Base-by-base conservation (phyloP, 2,797 vertebrate genomes). In the Chrosomus eos region DNA sequence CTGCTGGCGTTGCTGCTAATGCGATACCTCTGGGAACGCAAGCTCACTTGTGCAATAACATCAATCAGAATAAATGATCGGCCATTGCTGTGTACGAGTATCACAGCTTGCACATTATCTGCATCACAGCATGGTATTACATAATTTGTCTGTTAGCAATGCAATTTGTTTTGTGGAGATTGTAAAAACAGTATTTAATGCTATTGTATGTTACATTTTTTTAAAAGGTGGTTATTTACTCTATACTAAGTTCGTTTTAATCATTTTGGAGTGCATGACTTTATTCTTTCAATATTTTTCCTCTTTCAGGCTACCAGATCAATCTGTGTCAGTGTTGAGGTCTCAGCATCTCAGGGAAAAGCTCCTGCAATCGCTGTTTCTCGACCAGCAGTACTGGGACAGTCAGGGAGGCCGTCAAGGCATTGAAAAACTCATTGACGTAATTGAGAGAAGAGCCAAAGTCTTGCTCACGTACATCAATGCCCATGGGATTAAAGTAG, bases 351-450 rank as follows among this genome's bases (percentile, higher is more conserved):
- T 99, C 88, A 93, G 97, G 84, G 96, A 98, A 92, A 97, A 94
- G 83, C 96, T 99, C 71, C 97, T 99, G 36, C 98, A 99, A 92
- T 99, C 98, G 58, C 94, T 99, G 82, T 99, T 99, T 91, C 93
- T 99, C 88, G 98, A 99, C 88, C 94, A 95, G 92, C 94, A 94
- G 28, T 99, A 96, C 86, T 99, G 98, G 98, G 97, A 98, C 86
- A 99, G 97, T 91, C 98, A 98, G 93, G 96, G 98, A 21, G 97
- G 98, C 70, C 96, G 97, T 28, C 95, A 92, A 91, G 97, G 98
- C 88, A 97, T 99, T 80, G 98, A 99, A 92, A 97, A 97, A 82
- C 95, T 99, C 80, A 99, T 99, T 18, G 97, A 98, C 23, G 97
- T 99, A 0, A 91, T 99, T 43, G 97, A 99, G 92, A 96, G 92